Evolutionary conservation across 2,113 vertebrate species (phyloP).

Genomic region (Nesoenas mayeri): DNA sequence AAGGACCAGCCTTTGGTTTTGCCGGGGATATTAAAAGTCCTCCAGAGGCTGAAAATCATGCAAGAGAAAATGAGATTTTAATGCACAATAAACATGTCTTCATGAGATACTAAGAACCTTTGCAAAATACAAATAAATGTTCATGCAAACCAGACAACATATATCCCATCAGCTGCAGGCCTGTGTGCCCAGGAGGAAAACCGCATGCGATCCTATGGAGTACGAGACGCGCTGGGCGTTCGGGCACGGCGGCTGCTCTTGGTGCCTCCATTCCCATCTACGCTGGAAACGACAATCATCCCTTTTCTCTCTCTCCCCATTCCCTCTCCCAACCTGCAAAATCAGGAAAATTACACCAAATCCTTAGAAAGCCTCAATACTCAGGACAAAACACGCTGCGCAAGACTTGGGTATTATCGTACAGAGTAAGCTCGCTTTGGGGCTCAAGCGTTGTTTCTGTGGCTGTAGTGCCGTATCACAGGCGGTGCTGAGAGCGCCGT

Average conservation of each 20-base stretch:
- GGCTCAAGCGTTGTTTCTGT: background rate
- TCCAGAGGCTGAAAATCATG: slow-evolving; percentile 37
- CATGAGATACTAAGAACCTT: slow-evolving; percentile 16
- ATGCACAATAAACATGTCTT: slow-evolving; percentile 40
- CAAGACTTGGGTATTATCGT: background rate
- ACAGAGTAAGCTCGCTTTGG: background rate
- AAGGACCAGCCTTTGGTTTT: slow-evolving; percentile 16
- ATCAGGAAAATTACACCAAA: background rate
- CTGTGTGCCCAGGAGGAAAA: background rate
- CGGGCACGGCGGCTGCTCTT: background rate
- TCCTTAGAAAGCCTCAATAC: background rate
- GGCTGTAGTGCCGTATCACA: background rate
- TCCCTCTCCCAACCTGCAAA: background rate
- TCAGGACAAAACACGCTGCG: background rate
- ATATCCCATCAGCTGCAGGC: background rate
- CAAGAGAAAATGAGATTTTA: slow-evolving; percentile 47
- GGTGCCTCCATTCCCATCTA: background rate
- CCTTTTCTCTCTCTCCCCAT: background rate
- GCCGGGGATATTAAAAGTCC: background rate
- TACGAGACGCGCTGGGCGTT: background rate
- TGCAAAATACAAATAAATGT: slow-evolving; percentile 30
- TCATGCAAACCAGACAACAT: slow-evolving; percentile 10
- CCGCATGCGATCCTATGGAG: background rate
- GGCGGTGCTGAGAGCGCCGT: background rate
- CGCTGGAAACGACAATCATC: background rate